A percentile compares a stretch with the other conserved stretches of the same genome.
Conservation (phyloP, 2,797 vertebrate genomes). For the Cyclura pinguis region DNA sequence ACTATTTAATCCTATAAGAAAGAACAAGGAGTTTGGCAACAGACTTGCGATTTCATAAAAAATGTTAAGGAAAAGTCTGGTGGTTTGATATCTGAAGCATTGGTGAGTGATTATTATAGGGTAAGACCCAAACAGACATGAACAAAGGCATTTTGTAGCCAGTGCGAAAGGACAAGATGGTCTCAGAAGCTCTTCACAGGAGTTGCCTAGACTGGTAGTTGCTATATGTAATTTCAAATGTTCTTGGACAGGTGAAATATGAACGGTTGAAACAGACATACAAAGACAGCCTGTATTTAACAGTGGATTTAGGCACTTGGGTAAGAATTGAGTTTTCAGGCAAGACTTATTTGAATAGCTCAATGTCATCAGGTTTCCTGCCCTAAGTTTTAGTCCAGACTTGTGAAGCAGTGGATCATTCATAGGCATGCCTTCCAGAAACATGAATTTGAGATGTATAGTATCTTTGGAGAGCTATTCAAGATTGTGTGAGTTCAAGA, state of each 20-base stretch:
- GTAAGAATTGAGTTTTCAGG: not conserved
- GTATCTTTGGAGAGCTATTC: not conserved
- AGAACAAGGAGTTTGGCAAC: too few species aligned
- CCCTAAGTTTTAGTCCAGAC: not conserved
- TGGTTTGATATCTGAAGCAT: too few species aligned
- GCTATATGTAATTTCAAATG: not conserved
- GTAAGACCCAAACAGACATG: too few species aligned
- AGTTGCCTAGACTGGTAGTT: not conserved
- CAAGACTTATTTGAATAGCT: not conserved
- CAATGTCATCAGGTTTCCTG: too few species aligned
- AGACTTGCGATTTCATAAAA: too few species aligned
- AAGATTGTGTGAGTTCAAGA: not conserved
- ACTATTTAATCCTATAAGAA: too few species aligned
- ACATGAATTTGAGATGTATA: not conserved
- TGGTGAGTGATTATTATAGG: too few species aligned
- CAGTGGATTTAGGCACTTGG: not conserved
- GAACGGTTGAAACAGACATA: not conserved
- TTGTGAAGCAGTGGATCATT: not conserved
- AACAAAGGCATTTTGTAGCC: too few species aligned
- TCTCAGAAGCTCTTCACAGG: too few species aligned
- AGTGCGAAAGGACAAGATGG: too few species aligned
- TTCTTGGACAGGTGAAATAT: not conserved
- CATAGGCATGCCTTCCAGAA: not conserved
- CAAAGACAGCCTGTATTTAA: not conserved
- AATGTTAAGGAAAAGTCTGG: too few species aligned